These are phyloP conservation scores for Spea bombifrons DNA, from an alignment of 2,113 vertebrate species.

Conservation along the genomic window DNA sequence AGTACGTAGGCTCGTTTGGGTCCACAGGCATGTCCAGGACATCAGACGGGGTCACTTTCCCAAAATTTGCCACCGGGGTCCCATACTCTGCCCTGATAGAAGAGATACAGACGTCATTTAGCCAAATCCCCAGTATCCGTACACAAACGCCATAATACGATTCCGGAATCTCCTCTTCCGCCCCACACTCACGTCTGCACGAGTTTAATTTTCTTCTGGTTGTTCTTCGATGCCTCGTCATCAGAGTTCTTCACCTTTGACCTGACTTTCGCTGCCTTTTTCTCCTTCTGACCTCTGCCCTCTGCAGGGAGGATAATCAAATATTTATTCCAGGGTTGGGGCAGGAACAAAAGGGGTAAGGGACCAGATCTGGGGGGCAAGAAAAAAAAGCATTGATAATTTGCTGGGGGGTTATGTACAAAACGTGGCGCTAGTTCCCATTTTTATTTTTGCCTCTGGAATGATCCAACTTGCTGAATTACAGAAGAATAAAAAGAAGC, in stretches of 20 bases:
- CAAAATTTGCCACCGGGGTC: constrained; percentile 82
- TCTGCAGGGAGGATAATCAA: constrained; percentile 59
- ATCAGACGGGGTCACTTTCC: constrained; percentile 90
- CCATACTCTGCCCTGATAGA: constrained; percentile 83
- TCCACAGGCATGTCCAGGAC: constrained; percentile 98
- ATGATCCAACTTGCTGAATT: too few relatives aligned
- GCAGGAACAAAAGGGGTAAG: constrained; percentile 15
- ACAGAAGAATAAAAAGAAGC: too few relatives aligned
- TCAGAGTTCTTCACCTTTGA: constrained; percentile 94
- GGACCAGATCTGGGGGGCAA: constrained; percentile 20
- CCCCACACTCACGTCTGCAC: constrained; percentile 79
- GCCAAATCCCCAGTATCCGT: too few relatives aligned
- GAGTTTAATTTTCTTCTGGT: constrained; percentile 91
- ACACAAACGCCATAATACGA: not conserved
- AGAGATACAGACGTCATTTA: not conserved
- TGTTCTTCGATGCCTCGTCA: constrained; percentile 84
- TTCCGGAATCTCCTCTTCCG: not conserved
- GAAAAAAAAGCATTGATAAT: not conserved
- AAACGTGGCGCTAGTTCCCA: too few relatives aligned
- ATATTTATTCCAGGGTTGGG: constrained; percentile 19
- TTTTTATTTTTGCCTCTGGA: too few relatives aligned
- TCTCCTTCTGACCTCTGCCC: constrained; percentile 86
- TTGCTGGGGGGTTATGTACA: not conserved
- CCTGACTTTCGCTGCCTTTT: constrained; percentile 85
- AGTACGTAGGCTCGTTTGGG: constrained; percentile 97